Evolutionary conservation across 2,888 invertebrate species (phyloP).

Genomic region (Drosophila rubida): DNA sequence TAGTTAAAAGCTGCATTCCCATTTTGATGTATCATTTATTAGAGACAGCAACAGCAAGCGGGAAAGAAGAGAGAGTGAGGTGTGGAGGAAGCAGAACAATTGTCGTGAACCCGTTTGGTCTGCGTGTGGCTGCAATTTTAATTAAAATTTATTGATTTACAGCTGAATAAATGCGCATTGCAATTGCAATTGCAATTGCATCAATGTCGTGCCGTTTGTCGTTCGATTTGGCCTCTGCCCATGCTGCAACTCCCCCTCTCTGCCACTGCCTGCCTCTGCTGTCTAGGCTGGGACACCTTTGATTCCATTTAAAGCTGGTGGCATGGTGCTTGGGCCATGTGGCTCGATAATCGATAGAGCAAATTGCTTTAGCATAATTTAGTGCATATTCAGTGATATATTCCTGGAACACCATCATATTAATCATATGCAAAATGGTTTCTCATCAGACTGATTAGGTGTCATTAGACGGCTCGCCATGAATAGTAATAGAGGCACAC

Average conservation of each 20-base stretch:
- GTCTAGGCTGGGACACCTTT: conserved; percentile 7
- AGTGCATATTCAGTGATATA: not conserved
- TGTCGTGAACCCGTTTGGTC: conserved; percentile 48
- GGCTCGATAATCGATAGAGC: not conserved
- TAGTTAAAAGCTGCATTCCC: conserved; percentile 55
- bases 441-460: not conserved
- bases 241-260: not conserved
- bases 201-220: conserved; percentile 46
- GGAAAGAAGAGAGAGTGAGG: too few relatives aligned
- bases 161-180: conserved; percentile 74
- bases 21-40: conserved; percentile 60
- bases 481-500: not conserved
- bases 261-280: fast-evolving
- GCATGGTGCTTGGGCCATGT: not conserved
- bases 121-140: conserved; percentile 74
- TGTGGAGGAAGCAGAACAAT: conserved; percentile 27
- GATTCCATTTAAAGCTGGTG: conserved; percentile 5
- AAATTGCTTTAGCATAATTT: not conserved
- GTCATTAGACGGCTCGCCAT: not conserved
- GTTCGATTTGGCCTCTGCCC: conserved; percentile 7
- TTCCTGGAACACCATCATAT: not conserved
- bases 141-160: conserved; percentile 81
- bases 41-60: not conserved
- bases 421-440: not conserved
- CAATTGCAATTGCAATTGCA: conserved; percentile 55